These are phyloP conservation scores for Cheirogaleus major DNA, from an alignment of 2,797 vertebrate species.

Conservation along the genomic window DNA sequence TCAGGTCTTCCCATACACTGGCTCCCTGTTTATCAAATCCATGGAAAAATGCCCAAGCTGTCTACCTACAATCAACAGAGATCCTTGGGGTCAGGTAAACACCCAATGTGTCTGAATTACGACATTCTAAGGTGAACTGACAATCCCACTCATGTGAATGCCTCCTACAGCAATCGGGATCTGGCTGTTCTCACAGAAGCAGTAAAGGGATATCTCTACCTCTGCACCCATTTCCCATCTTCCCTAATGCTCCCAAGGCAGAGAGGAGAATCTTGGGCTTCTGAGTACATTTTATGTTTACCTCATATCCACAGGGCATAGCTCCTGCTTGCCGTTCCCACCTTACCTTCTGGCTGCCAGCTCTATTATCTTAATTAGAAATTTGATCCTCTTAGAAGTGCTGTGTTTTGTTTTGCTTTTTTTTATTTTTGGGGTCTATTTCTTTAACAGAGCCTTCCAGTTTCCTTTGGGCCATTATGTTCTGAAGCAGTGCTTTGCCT, in stretches of 20 bases:
- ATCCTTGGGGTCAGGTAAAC: neutral
- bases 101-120: slow-evolving; percentile 7
- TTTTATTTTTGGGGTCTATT: neutral
- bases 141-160: neutral
- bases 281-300: neutral
- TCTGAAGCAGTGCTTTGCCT: slow-evolving; percentile 49
- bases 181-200: neutral
- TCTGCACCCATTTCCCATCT: neutral
- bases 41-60: neutral
- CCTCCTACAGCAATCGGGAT: neutral
- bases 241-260: neutral
- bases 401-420: neutral
- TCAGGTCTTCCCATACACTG: neutral
- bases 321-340: neutral
- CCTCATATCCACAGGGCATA: neutral
- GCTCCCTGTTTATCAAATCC: slow-evolving; percentile 26
- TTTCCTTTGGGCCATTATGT: slow-evolving; percentile 66
- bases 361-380: slow-evolving; percentile 58
- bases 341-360: slow-evolving; percentile 37
- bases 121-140: slow-evolving; percentile 18
- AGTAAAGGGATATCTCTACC: neutral
- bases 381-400: slow-evolving; percentile 55
- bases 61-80: neutral
- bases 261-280: neutral
- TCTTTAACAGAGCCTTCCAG: slow-evolving; percentile 29